These are phyloP conservation scores for Chromobotia macracanthus DNA, from an alignment of 2,797 vertebrate genomes.

Conservation along the genomic window DNA sequence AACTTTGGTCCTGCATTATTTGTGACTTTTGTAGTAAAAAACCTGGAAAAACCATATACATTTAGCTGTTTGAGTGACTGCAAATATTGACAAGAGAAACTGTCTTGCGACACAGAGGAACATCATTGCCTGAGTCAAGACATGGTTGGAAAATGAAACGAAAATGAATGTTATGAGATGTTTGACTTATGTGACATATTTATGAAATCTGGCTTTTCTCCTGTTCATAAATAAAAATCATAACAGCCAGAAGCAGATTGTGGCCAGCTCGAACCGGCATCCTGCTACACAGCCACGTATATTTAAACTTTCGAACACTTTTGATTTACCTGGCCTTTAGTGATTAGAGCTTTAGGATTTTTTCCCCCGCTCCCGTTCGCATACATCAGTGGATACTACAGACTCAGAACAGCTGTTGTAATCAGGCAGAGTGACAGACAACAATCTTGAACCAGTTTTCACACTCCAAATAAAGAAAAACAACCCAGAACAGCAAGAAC, in stretches of 20 bases:
- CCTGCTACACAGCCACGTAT: neutral
- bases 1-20: conserved; percentile 84
- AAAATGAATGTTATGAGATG: neutral
- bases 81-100: conserved; percentile 39
- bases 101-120: conserved; percentile 53
- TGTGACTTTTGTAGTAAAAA: conserved; percentile 71
- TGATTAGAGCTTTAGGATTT: conserved; percentile 5
- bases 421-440: conserved; percentile 54
- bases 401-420: conserved; percentile 49
- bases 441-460: conserved; percentile 62
- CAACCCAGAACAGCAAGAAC: conserved; percentile 61
- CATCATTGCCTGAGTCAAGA: conserved; percentile 61
- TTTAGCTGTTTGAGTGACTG: conserved; percentile 53
- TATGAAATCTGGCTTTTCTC: conserved; percentile 70
- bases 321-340: conserved; percentile 16
- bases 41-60: conserved; percentile 54
- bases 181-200: conserved; percentile 49
- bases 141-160: conserved; percentile 37
- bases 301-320: neutral
- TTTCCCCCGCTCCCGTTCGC: conserved; percentile 7
- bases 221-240: conserved; percentile 68
- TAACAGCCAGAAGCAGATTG: conserved; percentile 37
- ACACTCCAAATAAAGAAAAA: conserved; percentile 56
- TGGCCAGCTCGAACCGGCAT: neutral
- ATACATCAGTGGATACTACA: conserved; percentile 30